Evolutionary conservation across 2,888 invertebrate species (phyloP), one percentile per base, ranked within the genome.

Genomic region (Stenolophus ochropezus): DNA sequence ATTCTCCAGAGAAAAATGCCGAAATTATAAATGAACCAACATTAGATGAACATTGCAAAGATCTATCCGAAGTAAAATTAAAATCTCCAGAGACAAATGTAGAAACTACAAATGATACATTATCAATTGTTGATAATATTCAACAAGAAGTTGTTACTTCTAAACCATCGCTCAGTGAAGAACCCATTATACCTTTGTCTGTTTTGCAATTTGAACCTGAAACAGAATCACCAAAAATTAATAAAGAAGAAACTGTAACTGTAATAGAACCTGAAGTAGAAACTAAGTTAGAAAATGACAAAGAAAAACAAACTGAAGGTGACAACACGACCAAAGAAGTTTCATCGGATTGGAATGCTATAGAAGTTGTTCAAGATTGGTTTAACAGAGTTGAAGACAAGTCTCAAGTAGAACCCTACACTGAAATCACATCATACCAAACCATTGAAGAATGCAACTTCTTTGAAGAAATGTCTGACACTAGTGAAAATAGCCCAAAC

Each of bases 361-460:
- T 56, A 23, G 69, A 69, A 75, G 81, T 65, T 49, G 81, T 81
- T 33, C 47, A 81, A 65, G 65, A 75, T 16, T 74, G 74, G 75
- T 75, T 61, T 21, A 75, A 81, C 27, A 58, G 51, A 33, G 33
- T 47, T n/a, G 51, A 58, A n/a, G 18, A 81, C 18, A 53, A 58
- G 73, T n/a, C 16, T 4, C 25, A 47, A 14, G 14, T 58, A 6
- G 74, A 81, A 58, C 58, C 74, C 14, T 53, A 73, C n/a, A 56
- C 27, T 6, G 81, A 81, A 75, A 61, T 75, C 11, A 33, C 53
- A 21, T 23, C 21, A 4, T 42, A 23, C 20, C 65, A 69, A 49
- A 80, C 80, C 14, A 81, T 81, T 18, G 75, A 81, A 61, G 81
- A 81, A 58, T 81, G 81, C 25, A 53, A 81, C 21, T 74, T 81